Percentiles rank a stretch among this genome's conserved stretches.
These are phyloP conservation scores for Lysandra bellargus DNA, from an alignment of 2,888 invertebrate genomes.

Conservation along the genomic window DNA sequence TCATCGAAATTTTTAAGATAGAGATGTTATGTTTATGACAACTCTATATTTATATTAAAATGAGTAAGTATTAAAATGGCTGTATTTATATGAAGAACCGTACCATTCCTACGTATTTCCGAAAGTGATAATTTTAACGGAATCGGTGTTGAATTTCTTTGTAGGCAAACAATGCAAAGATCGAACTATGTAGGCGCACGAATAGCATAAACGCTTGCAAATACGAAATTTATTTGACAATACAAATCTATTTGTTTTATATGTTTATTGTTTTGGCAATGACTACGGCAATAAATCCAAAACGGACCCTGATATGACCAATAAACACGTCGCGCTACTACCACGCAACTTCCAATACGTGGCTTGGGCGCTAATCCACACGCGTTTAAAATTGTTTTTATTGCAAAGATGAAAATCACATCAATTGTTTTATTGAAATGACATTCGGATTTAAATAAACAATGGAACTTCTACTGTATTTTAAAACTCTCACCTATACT, in stretches of 20 bases:
- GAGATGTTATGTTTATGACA: neutral
- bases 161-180: neutral
- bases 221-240: conserved; percentile 21
- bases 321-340: conserved; percentile 27
- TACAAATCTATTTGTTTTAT: conserved; percentile 19
- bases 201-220: conserved; percentile 29
- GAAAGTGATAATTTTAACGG: neutral
- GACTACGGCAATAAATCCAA: conserved; percentile 23
- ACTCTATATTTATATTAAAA: neutral
- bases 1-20: neutral
- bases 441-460: too few relatives aligned
- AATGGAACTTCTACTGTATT: too few relatives aligned
- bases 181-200: conserved; percentile 12
- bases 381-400: neutral
- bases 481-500: too few relatives aligned
- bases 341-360: conserved; percentile 23
- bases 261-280: conserved; percentile 30
- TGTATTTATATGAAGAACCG: neutral
- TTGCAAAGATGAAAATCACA: neutral
- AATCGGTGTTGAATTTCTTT: conserved; percentile 12
- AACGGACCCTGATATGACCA: conserved; percentile 27
- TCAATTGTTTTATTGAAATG: neutral
- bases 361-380: conserved; percentile 8
- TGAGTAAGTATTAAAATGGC: neutral
- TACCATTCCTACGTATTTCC: neutral